Evolutionary conservation across 2,113 vertebrate genomes (phyloP).

Genomic region (Cinclus cinclus): DNA sequence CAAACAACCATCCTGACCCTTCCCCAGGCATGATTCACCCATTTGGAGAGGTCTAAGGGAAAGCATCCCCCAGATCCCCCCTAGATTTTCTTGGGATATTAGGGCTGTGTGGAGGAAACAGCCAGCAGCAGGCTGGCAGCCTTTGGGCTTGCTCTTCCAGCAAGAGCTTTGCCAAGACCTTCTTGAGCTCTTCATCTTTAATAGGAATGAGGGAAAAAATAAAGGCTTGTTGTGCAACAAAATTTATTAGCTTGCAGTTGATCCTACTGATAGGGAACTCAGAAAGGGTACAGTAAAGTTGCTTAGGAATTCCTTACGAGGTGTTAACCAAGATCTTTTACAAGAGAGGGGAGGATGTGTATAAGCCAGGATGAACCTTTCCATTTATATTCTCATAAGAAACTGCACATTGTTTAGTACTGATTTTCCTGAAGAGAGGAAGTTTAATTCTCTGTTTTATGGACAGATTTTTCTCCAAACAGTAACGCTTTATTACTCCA

Average conservation of each 20-base stretch:
- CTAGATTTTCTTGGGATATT: not conserved
- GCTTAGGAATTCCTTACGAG: not conserved
- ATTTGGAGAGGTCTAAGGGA: not conserved
- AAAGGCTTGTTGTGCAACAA: not conserved
- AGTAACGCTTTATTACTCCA: not conserved
- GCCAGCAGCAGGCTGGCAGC: not conserved
- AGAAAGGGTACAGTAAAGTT: not conserved
- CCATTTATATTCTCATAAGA: not conserved
- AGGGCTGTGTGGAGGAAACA: not conserved
- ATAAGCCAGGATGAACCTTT: not conserved
- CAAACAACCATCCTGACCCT: fast-evolving
- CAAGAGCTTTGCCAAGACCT: not conserved
- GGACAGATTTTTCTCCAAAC: not conserved
- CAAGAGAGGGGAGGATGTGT: not conserved
- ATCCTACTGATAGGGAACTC: not conserved
- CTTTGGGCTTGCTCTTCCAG: not conserved
- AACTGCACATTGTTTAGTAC: not conserved
- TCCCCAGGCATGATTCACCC: fast-evolving
- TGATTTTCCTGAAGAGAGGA: not conserved
- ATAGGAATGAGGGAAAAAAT: not conserved
- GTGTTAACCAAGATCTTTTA: not conserved
- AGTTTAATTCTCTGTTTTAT: not conserved
- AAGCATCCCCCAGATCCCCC: not conserved
- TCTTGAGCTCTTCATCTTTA: not conserved
- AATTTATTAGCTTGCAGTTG: not conserved